Conservation (phyloP, 2,113 vertebrate species). For the Erythrolamprus reginae region DNA sequence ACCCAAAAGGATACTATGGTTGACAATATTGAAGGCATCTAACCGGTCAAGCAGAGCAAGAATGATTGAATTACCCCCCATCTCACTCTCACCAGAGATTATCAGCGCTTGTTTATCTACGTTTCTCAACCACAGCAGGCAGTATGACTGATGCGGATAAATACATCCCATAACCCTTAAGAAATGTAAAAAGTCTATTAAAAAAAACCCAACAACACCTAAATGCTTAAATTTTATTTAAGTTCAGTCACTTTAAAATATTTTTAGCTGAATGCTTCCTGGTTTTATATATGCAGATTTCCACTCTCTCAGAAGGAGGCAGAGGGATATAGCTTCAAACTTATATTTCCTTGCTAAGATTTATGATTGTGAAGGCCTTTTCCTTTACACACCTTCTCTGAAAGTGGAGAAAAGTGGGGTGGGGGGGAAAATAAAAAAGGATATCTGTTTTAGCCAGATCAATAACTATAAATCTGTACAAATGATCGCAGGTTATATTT, state of each 20-base stretch:
- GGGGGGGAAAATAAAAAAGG: background rate
- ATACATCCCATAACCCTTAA: slow-evolving; percentile 1
- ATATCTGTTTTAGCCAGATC: slow-evolving; percentile 15
- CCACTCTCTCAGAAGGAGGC: background rate
- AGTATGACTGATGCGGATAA: background rate
- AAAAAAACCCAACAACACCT: too few relatives aligned
- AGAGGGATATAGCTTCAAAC: slow-evolving; percentile 12
- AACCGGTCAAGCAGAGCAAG: too few relatives aligned
- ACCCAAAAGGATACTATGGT: too few relatives aligned
- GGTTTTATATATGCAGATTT: slow-evolving; percentile 22
- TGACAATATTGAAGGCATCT: too few relatives aligned
- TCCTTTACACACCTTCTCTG: background rate
- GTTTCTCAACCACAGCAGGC: slow-evolving; percentile 3
- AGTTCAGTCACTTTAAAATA: slow-evolving; percentile 15
- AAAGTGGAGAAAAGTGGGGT: background rate
- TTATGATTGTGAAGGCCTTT: background rate
- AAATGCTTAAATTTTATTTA: slow-evolving; percentile 16
- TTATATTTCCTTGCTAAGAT: slow-evolving; percentile 13
- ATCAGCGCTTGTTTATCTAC: background rate
- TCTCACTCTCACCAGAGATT: too few relatives aligned
- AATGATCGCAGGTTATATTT: slow-evolving; percentile 32
- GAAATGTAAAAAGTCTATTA: background rate
- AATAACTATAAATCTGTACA: slow-evolving; percentile 23
- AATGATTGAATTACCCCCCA: too few relatives aligned
- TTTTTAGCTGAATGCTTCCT: slow-evolving; percentile 21